Evolutionary conservation across 2,797 vertebrate genomes (phyloP).

Genomic region (Cuniculus paca): DNA sequence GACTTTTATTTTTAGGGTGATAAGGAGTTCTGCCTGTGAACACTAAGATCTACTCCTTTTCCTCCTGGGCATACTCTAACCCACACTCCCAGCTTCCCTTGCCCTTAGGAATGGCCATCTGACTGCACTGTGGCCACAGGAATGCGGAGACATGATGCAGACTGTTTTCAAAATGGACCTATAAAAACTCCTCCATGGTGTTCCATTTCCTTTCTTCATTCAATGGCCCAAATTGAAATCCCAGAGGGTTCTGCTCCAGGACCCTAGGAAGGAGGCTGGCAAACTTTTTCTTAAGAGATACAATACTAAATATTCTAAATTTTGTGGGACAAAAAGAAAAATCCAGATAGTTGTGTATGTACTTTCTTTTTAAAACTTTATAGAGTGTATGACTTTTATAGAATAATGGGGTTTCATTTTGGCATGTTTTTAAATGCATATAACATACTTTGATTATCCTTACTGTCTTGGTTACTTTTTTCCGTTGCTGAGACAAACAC

Average conservation of each 20-base stretch:
- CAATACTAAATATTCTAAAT: not conserved
- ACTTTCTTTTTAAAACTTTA: not conserved
- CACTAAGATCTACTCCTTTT: too few relatives aligned
- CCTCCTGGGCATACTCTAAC: not conserved
- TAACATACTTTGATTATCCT: not conserved
- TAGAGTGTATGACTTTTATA: not conserved
- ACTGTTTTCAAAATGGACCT: not conserved
- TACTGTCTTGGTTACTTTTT: too few relatives aligned
- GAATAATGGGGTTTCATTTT: not conserved
- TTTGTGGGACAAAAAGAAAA: not conserved
- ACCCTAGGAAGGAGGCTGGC: not conserved
- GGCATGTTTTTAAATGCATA: not conserved
- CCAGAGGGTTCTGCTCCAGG: not conserved
- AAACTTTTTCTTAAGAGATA: not conserved
- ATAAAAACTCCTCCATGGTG: not conserved
- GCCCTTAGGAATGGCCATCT: not conserved
- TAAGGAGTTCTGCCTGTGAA: accelerated
- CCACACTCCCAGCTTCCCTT: not conserved
- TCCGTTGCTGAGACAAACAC: too few relatives aligned
- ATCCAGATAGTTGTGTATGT: not conserved
- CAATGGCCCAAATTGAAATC: not conserved
- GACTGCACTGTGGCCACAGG: not conserved
- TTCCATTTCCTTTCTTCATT: not conserved
- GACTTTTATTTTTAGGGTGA: not conserved
- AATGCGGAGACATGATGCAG: accelerated